phyloP scores from a whole-genome alignment of 2,888 invertebrate species.

The Brachypalpus laphriformis region DNA sequence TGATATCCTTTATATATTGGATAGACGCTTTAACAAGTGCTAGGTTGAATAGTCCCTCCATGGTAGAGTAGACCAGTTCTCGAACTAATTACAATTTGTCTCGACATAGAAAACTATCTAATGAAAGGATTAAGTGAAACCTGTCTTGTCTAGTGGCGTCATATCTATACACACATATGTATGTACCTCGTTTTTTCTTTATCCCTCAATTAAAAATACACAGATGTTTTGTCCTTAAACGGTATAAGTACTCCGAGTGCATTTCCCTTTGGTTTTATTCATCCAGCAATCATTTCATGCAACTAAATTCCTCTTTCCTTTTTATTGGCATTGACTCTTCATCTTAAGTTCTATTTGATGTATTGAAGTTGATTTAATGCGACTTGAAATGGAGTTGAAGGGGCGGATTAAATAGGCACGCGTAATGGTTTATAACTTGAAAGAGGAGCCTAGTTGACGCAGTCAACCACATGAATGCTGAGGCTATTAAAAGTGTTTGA shows the following conservation, averaged over 20 bases:
- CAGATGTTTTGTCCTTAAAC: conserved; percentile 45
- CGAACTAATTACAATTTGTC: conserved; percentile 33
- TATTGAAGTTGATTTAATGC: conserved; percentile 13
- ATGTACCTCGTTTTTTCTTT: background rate
- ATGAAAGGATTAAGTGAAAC: conserved; percentile 22
- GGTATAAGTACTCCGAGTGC: background rate
- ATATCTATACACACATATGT: background rate
- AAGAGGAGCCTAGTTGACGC: conserved; percentile 22
- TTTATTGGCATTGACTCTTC: conserved; percentile 12
- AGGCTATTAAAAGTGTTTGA: conserved; percentile 37
- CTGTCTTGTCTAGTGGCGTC: conserved; percentile 47
- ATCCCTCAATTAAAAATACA: conserved; percentile 46
- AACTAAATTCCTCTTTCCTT: conserved; percentile 14
- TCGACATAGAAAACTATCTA: background rate
- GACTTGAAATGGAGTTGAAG: background rate
- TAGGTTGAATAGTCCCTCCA: no score
- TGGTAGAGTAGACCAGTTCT: conserved; percentile 51
- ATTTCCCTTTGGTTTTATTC: background rate
- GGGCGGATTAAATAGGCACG: background rate
- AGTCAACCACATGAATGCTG: conserved; percentile 9
- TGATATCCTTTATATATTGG: no score
- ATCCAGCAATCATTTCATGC: background rate
- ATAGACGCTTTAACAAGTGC: no score
- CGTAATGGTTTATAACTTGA: background rate
- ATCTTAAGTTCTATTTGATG: background rate